Base-by-base conservation (phyloP, 2,113 vertebrate species). In the Ictalurus punctatus region DNA sequence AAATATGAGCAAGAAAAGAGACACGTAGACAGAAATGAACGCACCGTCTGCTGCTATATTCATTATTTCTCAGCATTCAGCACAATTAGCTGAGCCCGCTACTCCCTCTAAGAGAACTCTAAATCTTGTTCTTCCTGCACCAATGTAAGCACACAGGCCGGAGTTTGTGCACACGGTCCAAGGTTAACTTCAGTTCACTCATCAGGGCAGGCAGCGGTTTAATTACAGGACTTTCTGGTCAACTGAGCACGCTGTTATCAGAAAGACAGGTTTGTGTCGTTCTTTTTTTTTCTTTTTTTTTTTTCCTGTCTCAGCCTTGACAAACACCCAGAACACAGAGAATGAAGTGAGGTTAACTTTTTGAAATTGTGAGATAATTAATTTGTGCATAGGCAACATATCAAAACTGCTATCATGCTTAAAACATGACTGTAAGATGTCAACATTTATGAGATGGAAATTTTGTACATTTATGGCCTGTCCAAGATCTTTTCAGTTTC, bases 191-290 rank as follows among this genome's bases (percentile, higher is more conserved):
- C 52, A 44, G 87, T 87, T 90, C 74, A 85, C 83, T 92, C 86
- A 76, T 89, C 90, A 89, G 90, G 89, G 85, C 88, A 90, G 83
- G 89, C 59, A 65, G 86, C 88, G 83, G 40, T 94, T 93, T 93
- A 93, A 94, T 94, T 93, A 92, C 87, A 91, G 91, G 87, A 86
- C 88, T 84, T 91, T 91, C 90, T 89, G 90, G 93, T 93, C 90
- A 92, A 88, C 91, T 93, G 93, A 91, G 89, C 90, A 90, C 59
- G 34, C 85, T 89, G 86, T 79, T 58, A 44, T 89, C 85, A 83
- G 83, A 88, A 71, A 79, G 90, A 93, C 89, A 87, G 82, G 54
- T 59, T 19, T 19, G 67, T 63, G 65, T 84, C 83, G 73, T 67
- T 61, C 59, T 74, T 67, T 88, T 48, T 44, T 48, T 48, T 48